A percentile compares a stretch with the other conserved stretches of the same genome.
These are phyloP conservation scores for Chaetodon auriga DNA, from an alignment of 2,113 vertebrate species.

Conservation along the genomic window DNA sequence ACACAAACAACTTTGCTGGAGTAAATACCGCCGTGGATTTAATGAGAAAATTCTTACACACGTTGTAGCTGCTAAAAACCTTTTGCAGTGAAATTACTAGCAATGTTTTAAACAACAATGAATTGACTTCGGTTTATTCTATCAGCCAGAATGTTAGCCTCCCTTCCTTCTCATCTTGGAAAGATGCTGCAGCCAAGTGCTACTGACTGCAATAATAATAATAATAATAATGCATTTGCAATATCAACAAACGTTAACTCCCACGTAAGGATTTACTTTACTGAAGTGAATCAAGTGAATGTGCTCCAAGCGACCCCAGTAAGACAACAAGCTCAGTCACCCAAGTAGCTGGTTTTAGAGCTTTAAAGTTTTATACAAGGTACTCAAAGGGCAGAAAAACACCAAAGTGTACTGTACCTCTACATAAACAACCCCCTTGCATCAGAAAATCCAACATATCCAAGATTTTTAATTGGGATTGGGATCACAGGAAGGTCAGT, in stretches of 20 bases:
- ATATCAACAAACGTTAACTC: conserved; percentile 1
- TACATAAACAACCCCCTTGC: not conserved
- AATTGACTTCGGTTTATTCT: not conserved
- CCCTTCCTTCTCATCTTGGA: conserved; percentile 11
- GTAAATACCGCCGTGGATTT: not conserved
- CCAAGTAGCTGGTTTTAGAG: not conserved
- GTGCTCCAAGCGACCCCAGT: not conserved
- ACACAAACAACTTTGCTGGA: not conserved
- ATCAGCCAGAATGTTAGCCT: conserved; percentile 9
- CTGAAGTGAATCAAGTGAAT: conserved; percentile 19
- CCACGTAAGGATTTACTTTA: conserved; percentile 1
- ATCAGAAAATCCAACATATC: conserved; percentile 8
- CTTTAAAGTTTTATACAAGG: conserved; percentile 1
- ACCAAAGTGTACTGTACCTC: not conserved
- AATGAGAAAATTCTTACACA: not conserved
- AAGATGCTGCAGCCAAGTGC: conserved; percentile 4
- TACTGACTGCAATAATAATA: conserved; percentile 8
- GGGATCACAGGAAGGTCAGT: conserved; percentile 32
- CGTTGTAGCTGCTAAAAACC: not conserved
- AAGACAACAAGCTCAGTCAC: not conserved
- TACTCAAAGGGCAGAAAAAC: conserved; percentile 1
- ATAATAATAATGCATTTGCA: conserved; percentile 10
- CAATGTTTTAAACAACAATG: not conserved
- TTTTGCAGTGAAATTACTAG: not conserved
- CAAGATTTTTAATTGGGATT: conserved; percentile 39